Conservation (phyloP, 2,797 vertebrate genomes). For the Silurus aristotelis region DNA sequence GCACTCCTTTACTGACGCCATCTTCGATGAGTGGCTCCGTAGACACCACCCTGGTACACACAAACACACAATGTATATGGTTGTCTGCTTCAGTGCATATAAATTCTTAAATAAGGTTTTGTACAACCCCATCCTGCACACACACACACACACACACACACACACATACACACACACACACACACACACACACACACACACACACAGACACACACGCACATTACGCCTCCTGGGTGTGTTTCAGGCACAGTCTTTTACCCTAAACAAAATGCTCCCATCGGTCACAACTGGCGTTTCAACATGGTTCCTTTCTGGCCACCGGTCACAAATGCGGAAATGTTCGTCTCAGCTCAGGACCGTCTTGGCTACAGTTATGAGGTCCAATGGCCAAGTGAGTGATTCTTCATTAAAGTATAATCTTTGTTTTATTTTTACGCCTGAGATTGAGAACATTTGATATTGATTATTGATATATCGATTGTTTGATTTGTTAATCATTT, state of each 20-base stretch:
- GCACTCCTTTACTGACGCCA: conserved; percentile 92
- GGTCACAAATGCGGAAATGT: conserved; percentile 92
- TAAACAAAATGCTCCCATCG: conserved; percentile 91
- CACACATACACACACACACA: too few species aligned
- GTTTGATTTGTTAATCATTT: too few species aligned
- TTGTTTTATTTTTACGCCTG: background rate
- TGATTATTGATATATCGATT: too few species aligned
- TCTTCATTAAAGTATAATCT: background rate
- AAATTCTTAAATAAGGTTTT: background rate
- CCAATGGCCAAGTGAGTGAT: conserved; percentile 87
- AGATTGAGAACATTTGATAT: background rate
- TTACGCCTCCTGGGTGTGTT: conserved; percentile 44
- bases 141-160: too few species aligned
- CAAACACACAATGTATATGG: background rate
- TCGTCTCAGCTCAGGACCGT: conserved; percentile 85
- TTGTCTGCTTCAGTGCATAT: background rate
- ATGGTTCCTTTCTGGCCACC: conserved; percentile 99
- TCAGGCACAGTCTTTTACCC: conserved; percentile 86
- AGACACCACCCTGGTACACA: conserved; percentile 82
- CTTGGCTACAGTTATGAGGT: conserved; percentile 92
- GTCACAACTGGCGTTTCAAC: conserved; percentile 90
- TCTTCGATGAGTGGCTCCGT: conserved; percentile 94
- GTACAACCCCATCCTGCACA: too few species aligned
- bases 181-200: too few species aligned
- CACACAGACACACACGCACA: background rate